Conservation (phyloP, 2,113 vertebrate species). For the Natator depressus region DNA sequence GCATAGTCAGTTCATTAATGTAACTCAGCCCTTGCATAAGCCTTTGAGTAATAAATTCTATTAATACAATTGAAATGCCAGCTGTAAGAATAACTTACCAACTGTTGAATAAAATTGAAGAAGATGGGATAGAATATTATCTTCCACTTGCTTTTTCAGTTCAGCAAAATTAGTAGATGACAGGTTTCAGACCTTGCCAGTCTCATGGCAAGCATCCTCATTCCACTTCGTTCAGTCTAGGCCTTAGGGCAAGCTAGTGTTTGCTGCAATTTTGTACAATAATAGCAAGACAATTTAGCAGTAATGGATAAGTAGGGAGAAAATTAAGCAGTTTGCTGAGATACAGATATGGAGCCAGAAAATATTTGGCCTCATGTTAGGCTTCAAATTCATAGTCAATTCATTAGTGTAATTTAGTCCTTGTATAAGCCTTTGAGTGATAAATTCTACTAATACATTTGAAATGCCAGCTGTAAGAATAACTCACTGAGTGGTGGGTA, state of each 20-base stretch:
- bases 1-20: conserved; percentile 45
- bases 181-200: conserved; percentile 52
- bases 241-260: conserved; percentile 72
- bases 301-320: conserved; percentile 80
- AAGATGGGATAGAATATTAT: neutral
- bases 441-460: conserved; percentile 77
- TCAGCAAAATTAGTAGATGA: conserved; percentile 48
- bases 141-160: conserved; percentile 23
- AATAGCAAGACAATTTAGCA: conserved; percentile 79
- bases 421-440: conserved; percentile 74
- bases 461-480: conserved; percentile 78
- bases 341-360: conserved; percentile 78
- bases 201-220: conserved; percentile 47
- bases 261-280: conserved; percentile 78
- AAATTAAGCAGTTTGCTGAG: conserved; percentile 79
- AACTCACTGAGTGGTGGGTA: conserved; percentile 72
- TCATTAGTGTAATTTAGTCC: conserved; percentile 81
- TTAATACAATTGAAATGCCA: conserved; percentile 56
- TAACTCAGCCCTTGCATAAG: conserved; percentile 52
- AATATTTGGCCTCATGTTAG: conserved; percentile 79
- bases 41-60: conserved; percentile 52
- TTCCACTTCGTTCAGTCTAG: conserved; percentile 34
- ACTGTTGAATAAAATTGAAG: conserved; percentile 37
- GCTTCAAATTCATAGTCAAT: conserved; percentile 80
- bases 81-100: conserved; percentile 18